Base-by-base conservation (phyloP, 2,888 invertebrate genomes). In the Lasioglossum morio region DNA sequence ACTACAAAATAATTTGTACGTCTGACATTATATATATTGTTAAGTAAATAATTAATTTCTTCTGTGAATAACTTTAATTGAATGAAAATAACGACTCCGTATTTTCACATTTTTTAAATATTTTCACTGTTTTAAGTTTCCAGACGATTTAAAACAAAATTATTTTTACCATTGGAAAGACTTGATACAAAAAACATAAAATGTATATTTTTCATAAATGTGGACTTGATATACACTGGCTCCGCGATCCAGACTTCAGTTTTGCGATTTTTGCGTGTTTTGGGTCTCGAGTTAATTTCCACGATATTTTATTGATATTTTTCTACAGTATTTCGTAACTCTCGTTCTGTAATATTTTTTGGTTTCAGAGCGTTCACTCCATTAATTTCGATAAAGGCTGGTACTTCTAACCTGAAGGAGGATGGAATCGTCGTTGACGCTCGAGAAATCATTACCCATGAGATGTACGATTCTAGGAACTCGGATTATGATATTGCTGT, bases 401-500 rank as follows among this genome's bases (percentile, higher is more conserved):
- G 91, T 66, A 82, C 87, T 30, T 91, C 92, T 79, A 87, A 89
- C 73, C 87, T 92, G 74, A 82, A 63, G 23, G 82, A 87, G n/a
- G 75, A 85, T 40, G 92, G 91, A 14, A 82, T 37, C 27, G 82
- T 91, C 27, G 77, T 90, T 37, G 76, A 82, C 19, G 93, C 90
- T 7, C 80, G 74, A 73, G 78, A 91, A 82, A 90, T 93, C 78
- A 89, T 93, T 77, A 53, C 86, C 30, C 95, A 95, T 79, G 92
- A 93, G 75, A 82, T 88, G 34, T 95, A 94, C 90, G 87, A 90
- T 23, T 63, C 82, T 0, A 72, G 72, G 23, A 88, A 75, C 30
- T 82, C 92, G 7, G 95, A 95, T 83, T 93, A 92, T 79, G 95
- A 95, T 81, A 92, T 95, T 46, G 92, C 93, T 10, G 60, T 93